A percentile compares a stretch with the other conserved stretches of the same genome.
These are phyloP conservation scores for Protomyctophum bolini DNA, from an alignment of 2,113 vertebrate species.

Conservation along the genomic window DNA sequence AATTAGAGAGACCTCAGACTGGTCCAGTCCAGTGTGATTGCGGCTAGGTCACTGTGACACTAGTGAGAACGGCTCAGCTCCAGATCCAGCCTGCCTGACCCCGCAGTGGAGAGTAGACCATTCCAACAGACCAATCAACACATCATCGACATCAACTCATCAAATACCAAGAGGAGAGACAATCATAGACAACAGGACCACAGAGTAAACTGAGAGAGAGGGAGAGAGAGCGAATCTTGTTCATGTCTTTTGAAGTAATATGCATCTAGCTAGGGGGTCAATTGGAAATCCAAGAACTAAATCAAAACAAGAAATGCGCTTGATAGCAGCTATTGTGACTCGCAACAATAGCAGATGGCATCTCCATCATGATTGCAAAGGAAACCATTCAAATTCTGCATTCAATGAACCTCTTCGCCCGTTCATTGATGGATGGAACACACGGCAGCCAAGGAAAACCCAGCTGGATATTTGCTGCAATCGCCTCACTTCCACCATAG, in stretches of 20 bases:
- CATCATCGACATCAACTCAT: constrained; percentile 38
- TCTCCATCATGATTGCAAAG: constrained; percentile 51
- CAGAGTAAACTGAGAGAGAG: constrained; percentile 58
- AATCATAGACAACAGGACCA: constrained; percentile 53
- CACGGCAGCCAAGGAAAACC: constrained; percentile 40
- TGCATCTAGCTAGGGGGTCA: constrained; percentile 36
- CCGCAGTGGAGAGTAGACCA: constrained; percentile 26
- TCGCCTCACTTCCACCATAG: constrained; percentile 59
- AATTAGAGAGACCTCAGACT: constrained; percentile 45
- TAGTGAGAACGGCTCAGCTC: constrained; percentile 37
- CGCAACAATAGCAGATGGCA: constrained; percentile 40
- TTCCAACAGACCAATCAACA: constrained; percentile 61
- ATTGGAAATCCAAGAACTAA: constrained; percentile 49
- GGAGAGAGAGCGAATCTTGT: constrained; percentile 28
- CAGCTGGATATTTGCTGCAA: constrained; percentile 54
- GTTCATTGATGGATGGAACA: constrained; percentile 27
- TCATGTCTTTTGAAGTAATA: constrained; percentile 38
- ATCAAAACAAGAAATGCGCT: constrained; percentile 25
- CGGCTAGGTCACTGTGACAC: constrained; percentile 41
- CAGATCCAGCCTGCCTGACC: constrained; percentile 54
- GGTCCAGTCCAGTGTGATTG: constrained; percentile 55
- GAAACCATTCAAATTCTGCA: constrained; percentile 51
- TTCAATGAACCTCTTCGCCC: constrained; percentile 50
- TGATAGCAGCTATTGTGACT: constrained; percentile 16
- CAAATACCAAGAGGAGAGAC: constrained; percentile 47